Evolutionary conservation across 2,888 invertebrate genomes (phyloP).

Genomic region (Mimumesa dahlbomi): DNA sequence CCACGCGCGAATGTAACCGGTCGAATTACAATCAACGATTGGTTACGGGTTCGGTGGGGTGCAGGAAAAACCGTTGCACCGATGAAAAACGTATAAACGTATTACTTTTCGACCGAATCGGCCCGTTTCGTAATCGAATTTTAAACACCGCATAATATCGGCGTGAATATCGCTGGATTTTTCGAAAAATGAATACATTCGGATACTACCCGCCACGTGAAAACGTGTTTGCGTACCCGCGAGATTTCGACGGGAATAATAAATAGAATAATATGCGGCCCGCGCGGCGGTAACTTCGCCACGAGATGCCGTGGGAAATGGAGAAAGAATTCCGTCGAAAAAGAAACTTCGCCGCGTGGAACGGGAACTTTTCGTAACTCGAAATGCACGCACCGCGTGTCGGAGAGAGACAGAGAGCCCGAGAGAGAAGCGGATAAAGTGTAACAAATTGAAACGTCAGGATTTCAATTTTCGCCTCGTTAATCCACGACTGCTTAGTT

Average conservation of each 20-base stretch:
- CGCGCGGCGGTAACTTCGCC: too few relatives aligned
- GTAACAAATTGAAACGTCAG: slow-evolving; percentile 30
- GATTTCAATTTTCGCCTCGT: slow-evolving; percentile 36
- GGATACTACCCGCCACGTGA: not conserved
- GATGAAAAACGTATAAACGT: slow-evolving; percentile 31
- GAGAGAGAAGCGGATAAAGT: not conserved
- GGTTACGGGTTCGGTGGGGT: slow-evolving; percentile 15
- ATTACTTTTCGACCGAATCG: slow-evolving; percentile 22
- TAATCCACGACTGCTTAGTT: slow-evolving; percentile 7
- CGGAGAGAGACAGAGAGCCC: too few relatives aligned
- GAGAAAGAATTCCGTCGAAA: not conserved
- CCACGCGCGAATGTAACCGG: slow-evolving; percentile 26
- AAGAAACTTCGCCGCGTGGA: not conserved
- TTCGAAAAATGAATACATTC: slow-evolving; percentile 7
- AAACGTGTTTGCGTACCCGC: not conserved
- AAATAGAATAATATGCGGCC: too few relatives aligned
- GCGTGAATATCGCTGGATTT: slow-evolving; percentile 9
- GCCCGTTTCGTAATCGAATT: slow-evolving; percentile 49
- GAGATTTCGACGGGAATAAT: not conserved
- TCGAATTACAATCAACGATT: slow-evolving; percentile 42
- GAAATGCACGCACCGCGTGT: slow-evolving; percentile 9
- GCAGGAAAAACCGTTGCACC: slow-evolving; percentile 22
- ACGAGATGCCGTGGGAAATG: not conserved
- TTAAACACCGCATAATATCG: slow-evolving; percentile 46
- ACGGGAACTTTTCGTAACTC: not conserved